Evolutionary conservation across 1,140 invertebrate species (phyloP).

Genomic region (Streblospio benedicti): DNA sequence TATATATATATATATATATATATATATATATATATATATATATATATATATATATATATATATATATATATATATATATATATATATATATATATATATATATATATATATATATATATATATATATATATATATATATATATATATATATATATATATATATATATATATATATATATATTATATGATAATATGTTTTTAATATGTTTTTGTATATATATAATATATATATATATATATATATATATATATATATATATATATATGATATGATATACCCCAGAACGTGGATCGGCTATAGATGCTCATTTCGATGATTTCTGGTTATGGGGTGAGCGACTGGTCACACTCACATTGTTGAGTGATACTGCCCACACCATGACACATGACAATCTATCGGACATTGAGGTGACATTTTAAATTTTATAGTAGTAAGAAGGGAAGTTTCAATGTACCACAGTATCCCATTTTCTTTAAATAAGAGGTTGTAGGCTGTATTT

Average conservation of each 20-base stretch:
- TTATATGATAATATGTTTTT: too few species aligned
- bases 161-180: not conserved
- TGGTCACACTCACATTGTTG: constrained; percentile 83
- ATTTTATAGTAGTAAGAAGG: constrained; percentile 24
- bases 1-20: constrained; percentile 1
- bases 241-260: constrained; percentile 93
- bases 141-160: not conserved
- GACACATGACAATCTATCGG: constrained; percentile 48
- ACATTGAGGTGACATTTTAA: too few species aligned
- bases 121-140: not conserved
- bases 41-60: not conserved
- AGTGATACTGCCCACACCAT: constrained; percentile 78
- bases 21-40: not conserved
- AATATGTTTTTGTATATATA: not conserved
- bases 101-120: not conserved
- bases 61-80: not conserved
- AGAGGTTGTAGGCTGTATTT: too few species aligned
- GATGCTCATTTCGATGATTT: constrained; percentile 97
- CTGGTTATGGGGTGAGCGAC: constrained; percentile 97
- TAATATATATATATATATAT: too few species aligned
- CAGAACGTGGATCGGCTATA: constrained; percentile 78
- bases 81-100: not conserved
- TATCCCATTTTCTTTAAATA: too few species aligned
- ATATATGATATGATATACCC: constrained; percentile 82
- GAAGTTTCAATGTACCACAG: too few species aligned